These are phyloP conservation scores for Hydraecia micacea DNA, from an alignment of 2,888 invertebrate species.

Conservation along the genomic window DNA sequence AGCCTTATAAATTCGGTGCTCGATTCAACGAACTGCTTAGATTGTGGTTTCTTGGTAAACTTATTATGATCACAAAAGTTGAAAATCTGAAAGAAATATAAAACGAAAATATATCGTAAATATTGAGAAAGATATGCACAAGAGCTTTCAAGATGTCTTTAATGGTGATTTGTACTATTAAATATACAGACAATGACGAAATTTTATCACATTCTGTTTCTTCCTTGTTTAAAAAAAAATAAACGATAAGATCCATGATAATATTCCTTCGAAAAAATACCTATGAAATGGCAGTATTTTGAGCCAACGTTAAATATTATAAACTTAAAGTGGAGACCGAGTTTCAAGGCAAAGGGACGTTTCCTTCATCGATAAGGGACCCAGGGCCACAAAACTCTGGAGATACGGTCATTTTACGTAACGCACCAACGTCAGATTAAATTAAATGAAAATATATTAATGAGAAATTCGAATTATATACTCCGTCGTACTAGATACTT, in stretches of 20 bases:
- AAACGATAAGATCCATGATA: background rate
- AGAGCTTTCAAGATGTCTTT: background rate
- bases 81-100: constrained; percentile 2
- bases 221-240: background rate
- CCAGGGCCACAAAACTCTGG: constrained; percentile 62
- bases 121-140: no score
- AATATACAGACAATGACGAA: background rate
- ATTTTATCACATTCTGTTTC: background rate
- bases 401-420: constrained; percentile 65
- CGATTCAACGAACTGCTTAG: constrained; percentile 27
- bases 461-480: constrained; percentile 11
- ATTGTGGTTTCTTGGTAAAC: constrained; percentile 33
- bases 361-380: constrained; percentile 68
- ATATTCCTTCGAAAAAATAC: constrained; percentile 6
- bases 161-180: background rate
- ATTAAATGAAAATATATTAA: constrained; percentile 67
- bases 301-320: constrained; percentile 34
- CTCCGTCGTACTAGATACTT: no score
- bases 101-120: background rate
- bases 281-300: constrained; percentile 15
- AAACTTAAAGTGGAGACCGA: constrained; percentile 46
- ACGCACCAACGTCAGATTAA: constrained; percentile 62
- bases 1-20: constrained; percentile 47
- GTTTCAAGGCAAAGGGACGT: constrained; percentile 47
- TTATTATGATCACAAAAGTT: constrained; percentile 29